These are phyloP conservation scores for Scelioninae gen. 1 DNA, from an alignment of 2,888 invertebrate genomes.

Conservation along the genomic window DNA sequence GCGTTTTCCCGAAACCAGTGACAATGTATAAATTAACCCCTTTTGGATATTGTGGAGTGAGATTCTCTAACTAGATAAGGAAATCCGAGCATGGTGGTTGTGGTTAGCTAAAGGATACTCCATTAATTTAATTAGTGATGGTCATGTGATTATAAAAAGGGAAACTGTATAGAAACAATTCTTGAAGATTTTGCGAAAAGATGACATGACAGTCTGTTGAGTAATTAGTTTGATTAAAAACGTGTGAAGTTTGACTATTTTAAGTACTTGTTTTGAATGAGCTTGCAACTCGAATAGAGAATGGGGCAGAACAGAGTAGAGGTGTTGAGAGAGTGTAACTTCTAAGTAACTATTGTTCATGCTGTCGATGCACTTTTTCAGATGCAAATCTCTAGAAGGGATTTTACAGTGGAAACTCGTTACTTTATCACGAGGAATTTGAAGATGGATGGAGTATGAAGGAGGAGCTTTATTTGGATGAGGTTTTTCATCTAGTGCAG, in stretches of 20 bases:
- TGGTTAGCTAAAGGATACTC: slow-evolving; percentile 10
- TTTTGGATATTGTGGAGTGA: slow-evolving; percentile 15
- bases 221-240: no score
- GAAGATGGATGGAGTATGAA: slow-evolving; percentile 40
- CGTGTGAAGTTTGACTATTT: no score
- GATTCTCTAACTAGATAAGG: slow-evolving; percentile 34
- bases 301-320: slow-evolving; percentile 1
- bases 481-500: slow-evolving; percentile 32
- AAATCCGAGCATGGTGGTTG: background rate
- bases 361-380: slow-evolving; percentile 53
- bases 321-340: slow-evolving; percentile 20
- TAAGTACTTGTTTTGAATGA: slow-evolving; percentile 10
- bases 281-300: background rate
- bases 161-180: no score
- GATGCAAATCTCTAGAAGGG: slow-evolving; percentile 42
- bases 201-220: no score
- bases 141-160: background rate
- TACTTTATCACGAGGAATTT: slow-evolving; percentile 43
- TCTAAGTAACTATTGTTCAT: slow-evolving; percentile 47
- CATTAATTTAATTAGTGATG: slow-evolving; percentile 29
- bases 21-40: slow-evolving; percentile 36
- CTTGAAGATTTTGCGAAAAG: no score
- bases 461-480: slow-evolving; percentile 37
- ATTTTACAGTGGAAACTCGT: slow-evolving; percentile 45
- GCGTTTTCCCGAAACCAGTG: slow-evolving; percentile 31